Evolutionary conservation across 1,140 invertebrate species (phyloP), one percentile per base, ranked within the genome.

Genomic region (Charaxes varanes): DNA sequence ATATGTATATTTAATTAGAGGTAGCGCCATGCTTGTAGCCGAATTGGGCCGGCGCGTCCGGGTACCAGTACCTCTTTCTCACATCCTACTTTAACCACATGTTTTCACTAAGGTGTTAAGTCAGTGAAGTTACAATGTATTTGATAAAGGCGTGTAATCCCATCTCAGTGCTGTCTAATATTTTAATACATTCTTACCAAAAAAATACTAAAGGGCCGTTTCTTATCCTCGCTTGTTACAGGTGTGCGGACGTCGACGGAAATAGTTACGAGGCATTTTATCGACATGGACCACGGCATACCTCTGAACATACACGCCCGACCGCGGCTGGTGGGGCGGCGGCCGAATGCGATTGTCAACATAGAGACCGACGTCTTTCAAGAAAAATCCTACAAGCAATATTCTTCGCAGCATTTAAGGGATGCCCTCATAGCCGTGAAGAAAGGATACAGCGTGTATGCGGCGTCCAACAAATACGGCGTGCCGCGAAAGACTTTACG

Each of bases 151-250:
- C n/a, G n/a, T n/a, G n/a, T n/a, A n/a, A n/a, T n/a, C n/a, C n/a
- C n/a, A n/a, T n/a, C n/a, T n/a, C n/a, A n/a, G n/a, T n/a, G n/a
- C n/a, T n/a, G n/a, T n/a, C n/a, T n/a, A n/a, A n/a, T n/a, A n/a
- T n/a, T n/a, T n/a, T n/a, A n/a, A n/a, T n/a, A n/a, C n/a, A n/a
- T n/a, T n/a, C n/a, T n/a, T n/a, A n/a, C n/a, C n/a, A n/a, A n/a
- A n/a, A n/a, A n/a, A n/a, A n/a, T n/a, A n/a, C n/a, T n/a, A n/a
- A 73, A 56, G 76, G 76, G 77, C 76, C 44, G 50, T 68, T 74
- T 72, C 73, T 73, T 72, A 52, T 64, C 76, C 77, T 80, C 57
- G 77, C 82, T 84, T 73, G 67, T 81, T 82, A 32, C 79, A 85
- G 82, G 78, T 56, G 60, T 73, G 40, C 46, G 71, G 54, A 73